Base-by-base conservation (phyloP, 2,888 invertebrate species). In the Pollenia angustigena region DNA sequence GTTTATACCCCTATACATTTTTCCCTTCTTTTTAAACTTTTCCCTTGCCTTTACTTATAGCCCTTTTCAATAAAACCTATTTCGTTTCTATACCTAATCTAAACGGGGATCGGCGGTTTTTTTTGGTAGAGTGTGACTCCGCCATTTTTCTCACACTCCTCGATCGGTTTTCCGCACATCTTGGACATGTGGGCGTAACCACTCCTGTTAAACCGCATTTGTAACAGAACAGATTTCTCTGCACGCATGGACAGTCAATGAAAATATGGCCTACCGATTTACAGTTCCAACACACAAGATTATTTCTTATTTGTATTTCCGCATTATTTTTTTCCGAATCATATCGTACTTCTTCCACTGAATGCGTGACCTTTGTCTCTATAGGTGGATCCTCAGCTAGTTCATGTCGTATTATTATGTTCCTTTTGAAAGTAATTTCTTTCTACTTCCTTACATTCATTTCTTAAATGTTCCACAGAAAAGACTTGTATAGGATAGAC, bases 391-490 rank as follows among this genome's bases (percentile, higher is more conserved):
- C 14, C 12, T 23, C 18, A 42, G 2, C 12, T 7, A 64, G 6
- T 64, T 62, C 64, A 1, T 16, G 12, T n/a, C 8, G 18, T 18
- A 18, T 18, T 18, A 18, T 18, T 18, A 9, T 44, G 10, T 50
- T 68, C 46, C 6, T n/a, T 68, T 14, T n/a, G 0, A 18, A 44
- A 56, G 58, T 72, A 72, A 18, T 44, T 72, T 14, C 18, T 42
- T 23, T 60, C 58, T 8, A 60, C 14, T 40, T 60, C 58, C n/a
- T 60, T 40, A 32, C 58, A 60, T 7, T 6, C 14, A 7, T 60
- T n/a, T 8, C 58, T 60, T n/a, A 60, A 4, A 32, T 60, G 58
- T 40, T 60, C 58, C 11, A 60, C 58, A n/a, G 69, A n/a, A 16
- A 16, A 52, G 4, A 69, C 11, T 69, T 50, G 32, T 16, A 69